These are phyloP conservation scores for Ceratosolen fusciceps DNA, from an alignment of 1,140 invertebrate species.

Conservation along the genomic window DNA sequence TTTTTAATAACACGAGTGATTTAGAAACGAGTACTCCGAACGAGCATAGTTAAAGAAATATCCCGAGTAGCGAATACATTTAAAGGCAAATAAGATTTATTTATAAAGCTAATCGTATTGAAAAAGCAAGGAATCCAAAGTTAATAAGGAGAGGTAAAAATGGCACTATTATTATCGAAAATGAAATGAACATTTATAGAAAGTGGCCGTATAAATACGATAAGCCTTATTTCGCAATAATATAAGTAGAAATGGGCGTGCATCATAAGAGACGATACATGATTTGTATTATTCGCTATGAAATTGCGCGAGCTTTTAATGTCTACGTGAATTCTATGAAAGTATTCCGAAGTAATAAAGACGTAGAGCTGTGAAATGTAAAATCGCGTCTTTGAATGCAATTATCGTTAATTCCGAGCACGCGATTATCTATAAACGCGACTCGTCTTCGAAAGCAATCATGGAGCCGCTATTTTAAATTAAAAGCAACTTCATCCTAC, in stretches of 20 bases:
- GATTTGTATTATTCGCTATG: no score
- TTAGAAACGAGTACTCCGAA: no score
- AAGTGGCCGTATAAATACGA: no score
- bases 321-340: background rate
- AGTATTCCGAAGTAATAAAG: background rate
- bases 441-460: background rate
- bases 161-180: background rate
- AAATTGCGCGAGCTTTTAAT: no score
- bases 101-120: conserved; percentile 1
- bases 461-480: background rate
- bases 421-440: background rate
- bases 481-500: background rate
- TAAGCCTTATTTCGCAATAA: no score
- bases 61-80: no score
- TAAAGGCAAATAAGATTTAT: background rate
- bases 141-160: background rate
- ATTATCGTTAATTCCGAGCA: background rate
- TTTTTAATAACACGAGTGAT: no score
- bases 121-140: background rate
- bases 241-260: no score
- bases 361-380: background rate
- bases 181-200: background rate
- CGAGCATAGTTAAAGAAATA: no score
- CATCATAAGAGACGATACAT: no score
- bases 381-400: background rate